Evolutionary conservation across 2,797 vertebrate species (phyloP).

Genomic region (Malacoctenus gilli): DNA sequence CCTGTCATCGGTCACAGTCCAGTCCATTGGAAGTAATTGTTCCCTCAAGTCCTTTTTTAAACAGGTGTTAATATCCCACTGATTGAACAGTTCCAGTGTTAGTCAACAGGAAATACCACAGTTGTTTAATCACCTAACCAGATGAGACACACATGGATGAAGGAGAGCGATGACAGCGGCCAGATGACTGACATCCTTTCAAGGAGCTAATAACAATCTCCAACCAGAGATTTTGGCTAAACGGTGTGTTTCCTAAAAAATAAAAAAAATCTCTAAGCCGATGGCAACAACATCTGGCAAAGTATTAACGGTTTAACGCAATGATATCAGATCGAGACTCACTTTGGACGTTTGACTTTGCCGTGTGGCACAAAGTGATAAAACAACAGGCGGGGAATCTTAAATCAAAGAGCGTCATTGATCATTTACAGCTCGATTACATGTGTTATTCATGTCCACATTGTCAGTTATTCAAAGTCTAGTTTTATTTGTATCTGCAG

Average conservation of each 20-base stretch:
- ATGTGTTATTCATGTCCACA: background rate
- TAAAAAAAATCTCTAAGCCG: background rate
- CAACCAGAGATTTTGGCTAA: background rate
- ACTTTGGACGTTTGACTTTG: slow-evolving; percentile 59
- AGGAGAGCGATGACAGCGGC: background rate
- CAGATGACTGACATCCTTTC: slow-evolving; percentile 19
- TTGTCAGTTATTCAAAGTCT: too few species aligned
- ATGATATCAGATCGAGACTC: background rate
- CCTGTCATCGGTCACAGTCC: background rate
- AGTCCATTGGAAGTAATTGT: background rate
- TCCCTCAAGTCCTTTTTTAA: background rate
- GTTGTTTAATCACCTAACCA: slow-evolving; percentile 38
- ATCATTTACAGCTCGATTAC: background rate
- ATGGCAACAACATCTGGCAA: background rate
- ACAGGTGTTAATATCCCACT: slow-evolving; percentile 5
- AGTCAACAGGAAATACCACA: slow-evolving; percentile 52
- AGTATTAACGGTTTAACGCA: background rate
- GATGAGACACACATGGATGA: slow-evolving; percentile 38
- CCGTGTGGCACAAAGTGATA: slow-evolving; percentile 52
- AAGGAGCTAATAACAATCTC: slow-evolving; percentile 8
- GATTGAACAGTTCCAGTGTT: slow-evolving; percentile 30
- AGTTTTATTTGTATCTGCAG: too few species aligned
- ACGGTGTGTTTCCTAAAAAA: background rate
- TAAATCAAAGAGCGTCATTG: background rate
- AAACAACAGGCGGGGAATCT: slow-evolving; percentile 32